Base-by-base conservation (phyloP, 1,140 invertebrate species). In the Brachionus calyciflorus region DNA sequence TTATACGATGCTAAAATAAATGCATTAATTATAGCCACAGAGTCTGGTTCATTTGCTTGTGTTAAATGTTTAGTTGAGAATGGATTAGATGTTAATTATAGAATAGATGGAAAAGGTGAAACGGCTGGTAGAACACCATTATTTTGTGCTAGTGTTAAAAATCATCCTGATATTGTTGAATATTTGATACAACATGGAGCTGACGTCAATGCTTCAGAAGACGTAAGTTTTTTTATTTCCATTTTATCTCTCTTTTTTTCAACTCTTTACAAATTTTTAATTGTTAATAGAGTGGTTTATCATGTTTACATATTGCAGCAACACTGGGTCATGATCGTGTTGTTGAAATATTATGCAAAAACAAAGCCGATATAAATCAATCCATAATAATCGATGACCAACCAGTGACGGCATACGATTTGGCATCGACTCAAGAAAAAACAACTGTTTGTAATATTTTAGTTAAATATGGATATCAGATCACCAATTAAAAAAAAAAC, bases 1-100 rank as follows among this genome's bases (percentile, higher is more conserved):
- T 68, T 77, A 53, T 77, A 68, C 37, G 63, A 69, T 68, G 60
- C 44, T 37, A 77, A 77, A 55, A 77, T 77, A 53, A 77, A 77
- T 46, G 76, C 49, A 19, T 33, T 77, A 10, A 77, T 77, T 7
- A 55, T 77, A 7, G 49, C 76, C 14, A 60, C 76, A 4, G 76
- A 77, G 48, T 68, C 76, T 24, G 76, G 76, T 1, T 77, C 76
- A n/a, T 69, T 77, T 46, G 76, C 57, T 10, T 49, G 57, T 21
- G 30, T 69, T 19, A 51, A 69, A 41, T 53, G 57, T 26, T 70
- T 77, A 19, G 63, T 77, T 0, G 53, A 77, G n/a, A 37, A 51
- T 5, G 76, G 63, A 14, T 28, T 77, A 7, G 76, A 77, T 46
- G 30, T 69, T 9, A 77, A 77, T 53, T 77, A 77, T 37, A 68